These are phyloP conservation scores for Spilogale gracilis DNA, from an alignment of 2,113 vertebrate genomes.

Conservation along the genomic window DNA sequence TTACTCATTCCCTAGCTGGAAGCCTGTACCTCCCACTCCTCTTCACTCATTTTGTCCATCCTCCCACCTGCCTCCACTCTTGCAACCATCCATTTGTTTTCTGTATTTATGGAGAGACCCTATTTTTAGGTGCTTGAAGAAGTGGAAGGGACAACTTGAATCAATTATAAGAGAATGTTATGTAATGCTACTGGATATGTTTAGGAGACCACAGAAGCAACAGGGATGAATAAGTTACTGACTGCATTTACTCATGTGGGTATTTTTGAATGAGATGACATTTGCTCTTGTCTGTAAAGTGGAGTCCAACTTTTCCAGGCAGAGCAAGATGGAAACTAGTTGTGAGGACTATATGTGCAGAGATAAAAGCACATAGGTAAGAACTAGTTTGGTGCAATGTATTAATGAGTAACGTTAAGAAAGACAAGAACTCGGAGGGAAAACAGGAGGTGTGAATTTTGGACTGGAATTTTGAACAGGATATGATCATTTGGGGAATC, in stretches of 20 bases:
- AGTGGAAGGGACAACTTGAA: background rate
- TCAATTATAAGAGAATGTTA: background rate
- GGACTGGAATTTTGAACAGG: background rate
- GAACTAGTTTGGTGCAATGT: background rate
- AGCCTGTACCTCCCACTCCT: background rate
- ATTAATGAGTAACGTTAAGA: background rate
- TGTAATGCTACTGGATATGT: background rate
- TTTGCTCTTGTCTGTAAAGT: background rate
- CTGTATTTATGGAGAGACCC: background rate
- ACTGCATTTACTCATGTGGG: background rate
- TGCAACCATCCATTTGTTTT: background rate
- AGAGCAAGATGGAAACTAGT: background rate
- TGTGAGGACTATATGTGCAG: background rate
- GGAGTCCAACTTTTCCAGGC: background rate
- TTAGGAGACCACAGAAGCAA: background rate
- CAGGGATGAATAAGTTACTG: background rate
- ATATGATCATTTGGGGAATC: background rate
- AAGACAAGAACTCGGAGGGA: background rate
- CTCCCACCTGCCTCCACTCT: background rate
- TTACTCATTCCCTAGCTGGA: background rate
- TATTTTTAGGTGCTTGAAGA: conserved; percentile 11
- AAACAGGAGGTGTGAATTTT: background rate
- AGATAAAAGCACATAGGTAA: background rate
- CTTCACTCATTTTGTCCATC: background rate
- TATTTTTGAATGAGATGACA: background rate